Base-by-base conservation (phyloP, 2,888 invertebrate species). In the Spialia ferax region DNA sequence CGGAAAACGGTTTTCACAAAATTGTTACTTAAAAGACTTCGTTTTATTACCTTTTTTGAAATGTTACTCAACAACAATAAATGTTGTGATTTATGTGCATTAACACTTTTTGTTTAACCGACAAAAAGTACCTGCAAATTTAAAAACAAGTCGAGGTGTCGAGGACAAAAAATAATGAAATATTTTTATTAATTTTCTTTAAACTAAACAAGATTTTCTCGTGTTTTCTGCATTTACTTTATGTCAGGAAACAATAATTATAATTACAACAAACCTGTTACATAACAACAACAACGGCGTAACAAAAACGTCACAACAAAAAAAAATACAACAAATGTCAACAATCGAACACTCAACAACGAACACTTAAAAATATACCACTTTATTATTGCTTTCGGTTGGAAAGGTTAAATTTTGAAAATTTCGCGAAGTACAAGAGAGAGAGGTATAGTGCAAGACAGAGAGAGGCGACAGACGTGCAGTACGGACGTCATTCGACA, bases 381-480 rank as follows among this genome's bases (percentile, higher is more conserved):
- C 67, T 61, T 45, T 54, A 61, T 54, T 67, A 67, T 67, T 67
- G 66, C 66, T 67, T 67, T 54, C 54, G 35, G 60, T 67, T 67
- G 38, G 66, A 61, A 67, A 55, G 61, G 55, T 48, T 55, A 38
- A 54, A 61, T 68, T 64, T 63, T 65, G 65, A 71, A 74, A 69
- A 77, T 74, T 55, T 76, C 73, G 74, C 77, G 77, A 77, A 73
- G 69, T 74, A 77, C 74, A 75, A 74, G 73, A 76, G 73, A 75
- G 75, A 74, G 67, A 71, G 73, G 73, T 71, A 77, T 68, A 75
- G 73, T 72, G 73, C 70, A 71, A 70, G 73, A 75, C 71, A 74
- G 73, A 77, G 74, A 62, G 55, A 62, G 29, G 23, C 61, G 67
- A 67, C 11, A 63, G 67, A 67, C 73, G 73, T 71, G 71, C 69